Conservation (phyloP, 2,797 vertebrate species). For the Argyrosomus regius region DNA sequence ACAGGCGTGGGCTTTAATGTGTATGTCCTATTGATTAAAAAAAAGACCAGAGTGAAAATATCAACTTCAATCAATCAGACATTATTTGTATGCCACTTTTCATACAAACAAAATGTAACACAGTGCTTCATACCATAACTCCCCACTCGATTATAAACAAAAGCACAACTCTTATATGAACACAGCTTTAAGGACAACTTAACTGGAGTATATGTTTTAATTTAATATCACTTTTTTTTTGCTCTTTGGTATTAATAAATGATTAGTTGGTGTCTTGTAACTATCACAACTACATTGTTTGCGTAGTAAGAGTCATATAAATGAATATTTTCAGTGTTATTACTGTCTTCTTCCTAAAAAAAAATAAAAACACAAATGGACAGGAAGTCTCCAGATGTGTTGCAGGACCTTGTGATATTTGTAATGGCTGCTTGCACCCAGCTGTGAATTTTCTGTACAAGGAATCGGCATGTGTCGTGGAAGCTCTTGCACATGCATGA, state of each 20-base stretch:
- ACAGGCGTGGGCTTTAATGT: not conserved
- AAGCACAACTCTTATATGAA: not conserved
- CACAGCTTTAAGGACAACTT: not conserved
- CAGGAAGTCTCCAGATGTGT: slow-evolving; percentile 55
- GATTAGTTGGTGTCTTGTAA: not conserved
- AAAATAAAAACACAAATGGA: slow-evolving; percentile 5
- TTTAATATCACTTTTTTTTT: not conserved
- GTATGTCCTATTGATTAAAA: not conserved
- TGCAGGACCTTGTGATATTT: slow-evolving; percentile 76
- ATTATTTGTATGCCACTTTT: too few species aligned
- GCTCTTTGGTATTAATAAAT: not conserved
- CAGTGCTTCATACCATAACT: too few species aligned
- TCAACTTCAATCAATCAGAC: too few species aligned
- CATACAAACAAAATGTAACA: too few species aligned
- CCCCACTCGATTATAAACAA: too few species aligned
- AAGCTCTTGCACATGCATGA: slow-evolving; percentile 30
- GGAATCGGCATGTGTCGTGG: slow-evolving; percentile 46
- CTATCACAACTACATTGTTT: not conserved
- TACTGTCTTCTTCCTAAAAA: not conserved
- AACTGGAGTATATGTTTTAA: not conserved
- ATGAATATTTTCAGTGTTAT: not conserved
- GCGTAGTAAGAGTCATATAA: not conserved
- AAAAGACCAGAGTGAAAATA: not conserved
- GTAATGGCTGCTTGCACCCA: slow-evolving; percentile 67
- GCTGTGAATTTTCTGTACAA: slow-evolving; percentile 65